Base-by-base conservation (phyloP, 1,140 invertebrate species). In the Zaprionus africanus region DNA sequence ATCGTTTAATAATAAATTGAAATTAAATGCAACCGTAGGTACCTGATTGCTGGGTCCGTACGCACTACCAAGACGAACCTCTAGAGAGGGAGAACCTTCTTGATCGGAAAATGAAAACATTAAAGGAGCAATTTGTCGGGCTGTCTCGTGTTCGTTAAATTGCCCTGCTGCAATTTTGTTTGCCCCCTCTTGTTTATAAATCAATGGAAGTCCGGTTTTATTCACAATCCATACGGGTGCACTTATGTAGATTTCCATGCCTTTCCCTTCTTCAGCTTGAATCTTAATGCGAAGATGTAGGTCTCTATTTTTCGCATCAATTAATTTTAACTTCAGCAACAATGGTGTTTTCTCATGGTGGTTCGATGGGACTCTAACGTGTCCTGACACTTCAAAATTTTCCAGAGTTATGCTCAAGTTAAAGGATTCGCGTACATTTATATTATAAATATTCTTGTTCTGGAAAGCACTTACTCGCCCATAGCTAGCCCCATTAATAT, bases 191-290 rank as follows among this genome's bases (percentile, higher is more conserved):
- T 99, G 98, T 84, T 96, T 95, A 92, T 99, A 98, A 22, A 99
- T 96, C n/a, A 99, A 92, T 1, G 98, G 98, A 43, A 99, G 94
- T 0, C 98, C 98, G 15, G 97, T 98, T 93, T 97, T 97, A 93
- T 99, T 99, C 28, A 99, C 95, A 76, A 99, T 95, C 98, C 99
- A 99, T 93, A 97, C 99, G 1, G 97, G 96, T 22, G 97, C 96
- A 70, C 95, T 96, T 15, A 99, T 94, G 53, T 95, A 95, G 61
- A 99, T 94, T 94, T 97, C 94, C 56, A 95, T 81, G 92, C 94
- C 64, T 93, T 93, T 60, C 93, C 82, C 91, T 86, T 93, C 43
- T 2, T 76, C 71, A 1, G 60, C 82, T 63, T 73, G 87, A 31
- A 97, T 94, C 13, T 93, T 93, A 1, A 96, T 96, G 54, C 95